Conservation (phyloP, 2,888 invertebrate genomes). For the Thereva unica region DNA sequence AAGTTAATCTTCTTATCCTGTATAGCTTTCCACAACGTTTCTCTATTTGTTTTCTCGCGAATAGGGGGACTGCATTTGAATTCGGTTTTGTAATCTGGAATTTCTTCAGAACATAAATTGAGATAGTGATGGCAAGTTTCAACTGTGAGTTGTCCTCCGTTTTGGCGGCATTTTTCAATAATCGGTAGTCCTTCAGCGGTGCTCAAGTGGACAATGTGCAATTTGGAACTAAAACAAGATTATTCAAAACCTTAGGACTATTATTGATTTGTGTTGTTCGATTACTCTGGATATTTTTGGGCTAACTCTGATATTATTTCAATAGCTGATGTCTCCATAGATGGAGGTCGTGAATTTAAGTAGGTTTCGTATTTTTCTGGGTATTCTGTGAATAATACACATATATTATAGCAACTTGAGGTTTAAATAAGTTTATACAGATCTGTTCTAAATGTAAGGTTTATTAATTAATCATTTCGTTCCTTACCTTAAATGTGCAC, state of each 20-base stretch:
- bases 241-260: not conserved
- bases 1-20: slow-evolving; percentile 62
- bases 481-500: no score
- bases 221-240: slow-evolving; percentile 59
- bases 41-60: slow-evolving; percentile 63
- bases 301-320: slow-evolving; percentile 62
- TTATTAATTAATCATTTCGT: no score
- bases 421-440: not conserved
- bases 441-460: not conserved
- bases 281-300: slow-evolving; percentile 59
- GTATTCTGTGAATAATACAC: slow-evolving; percentile 51
- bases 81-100: slow-evolving; percentile 64
- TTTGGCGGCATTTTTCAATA: slow-evolving; percentile 57
- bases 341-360: slow-evolving; percentile 63
- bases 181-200: slow-evolving; percentile 63
- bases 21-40: slow-evolving; percentile 64
- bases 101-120: slow-evolving; percentile 62
- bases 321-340: slow-evolving; percentile 68
- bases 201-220: slow-evolving; percentile 70
- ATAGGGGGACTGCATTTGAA: slow-evolving; percentile 72
- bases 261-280: not conserved
- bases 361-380: slow-evolving; percentile 65
- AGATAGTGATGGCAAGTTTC: slow-evolving; percentile 73
- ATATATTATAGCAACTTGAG: not conserved
- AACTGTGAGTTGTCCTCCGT: slow-evolving; percentile 63